Base-by-base conservation (phyloP, 2,888 invertebrate genomes). In the Scaptomyza flava region DNA sequence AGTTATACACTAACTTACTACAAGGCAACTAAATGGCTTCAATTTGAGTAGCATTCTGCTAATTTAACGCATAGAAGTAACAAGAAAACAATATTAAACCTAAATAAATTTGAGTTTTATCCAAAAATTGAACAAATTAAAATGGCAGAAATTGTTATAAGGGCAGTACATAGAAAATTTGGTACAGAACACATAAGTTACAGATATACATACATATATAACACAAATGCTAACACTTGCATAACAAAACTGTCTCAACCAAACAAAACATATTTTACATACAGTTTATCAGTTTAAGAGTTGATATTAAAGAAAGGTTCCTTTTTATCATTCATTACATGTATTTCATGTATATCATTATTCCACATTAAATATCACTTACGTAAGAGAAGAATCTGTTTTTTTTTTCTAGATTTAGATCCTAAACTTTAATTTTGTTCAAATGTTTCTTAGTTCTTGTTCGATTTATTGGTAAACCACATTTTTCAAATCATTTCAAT, bases 11-110 rank as follows among this genome's bases (percentile, higher is more conserved):
- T 83, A 87, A 84, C 76, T 85, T 89, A 87, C 89, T 90, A 89
- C 86, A 89, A 89, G 89, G 90, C 89, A 89, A 89, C 87, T 82
- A 89, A 89, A 89, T 78, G 89, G 89, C 89, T 83, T 89, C 73
- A 81, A 85, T 84, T 62, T 78, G 80, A 70, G 70, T 62, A 65
- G 63, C 64, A 42, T 63, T 67, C 41, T 64, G 68, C 59, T 70
- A 53, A 20, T 60, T 4, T 54, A 76, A 79, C 58, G 47, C 60
- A 71, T 48, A 65, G 14, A 62, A 62, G 31, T 51, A 77, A 70
- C 63, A 69, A 30, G 31, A 31, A 58, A 63, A 69, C 30, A 42
- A 74, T 68, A 52, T 54, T 36, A 20, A 54, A 58, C 41, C 47
- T 83, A 76, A 58, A 38, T 61, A 69, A 71, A 69, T 57, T 70